Evolutionary conservation across 2,113 vertebrate species (phyloP).

Genomic region (Pituophis catenifer): DNA sequence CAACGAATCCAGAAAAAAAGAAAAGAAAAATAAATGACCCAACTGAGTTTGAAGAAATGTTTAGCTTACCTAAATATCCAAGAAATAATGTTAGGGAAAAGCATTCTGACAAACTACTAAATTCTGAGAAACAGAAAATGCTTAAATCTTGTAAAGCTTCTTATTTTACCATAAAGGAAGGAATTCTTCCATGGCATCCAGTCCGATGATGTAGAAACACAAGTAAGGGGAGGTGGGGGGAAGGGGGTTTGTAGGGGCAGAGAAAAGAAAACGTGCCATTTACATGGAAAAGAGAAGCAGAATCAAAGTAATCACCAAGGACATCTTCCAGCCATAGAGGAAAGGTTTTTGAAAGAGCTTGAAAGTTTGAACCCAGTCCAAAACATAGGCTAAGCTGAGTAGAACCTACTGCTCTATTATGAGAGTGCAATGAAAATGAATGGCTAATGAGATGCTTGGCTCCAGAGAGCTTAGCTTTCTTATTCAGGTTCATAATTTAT

Average conservation of each 20-base stretch:
- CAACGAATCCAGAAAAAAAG: conserved; percentile 26
- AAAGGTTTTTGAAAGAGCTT: conserved; percentile 50
- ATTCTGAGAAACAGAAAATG: conserved; percentile 51
- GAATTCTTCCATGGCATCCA: conserved; percentile 54
- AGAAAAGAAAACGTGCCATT: conserved; percentile 36
- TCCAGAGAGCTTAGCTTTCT: conserved; percentile 90
- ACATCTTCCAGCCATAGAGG: conserved; percentile 54
- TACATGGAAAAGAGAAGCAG: conserved; percentile 36
- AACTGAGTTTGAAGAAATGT: conserved; percentile 31
- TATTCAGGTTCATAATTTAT: conserved; percentile 99
- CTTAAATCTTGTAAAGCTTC: conserved; percentile 57
- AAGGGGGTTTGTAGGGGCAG: neutral
- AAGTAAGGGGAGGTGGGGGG: neutral
- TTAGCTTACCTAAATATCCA: conserved; percentile 74
- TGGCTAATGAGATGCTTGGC: conserved; percentile 86
- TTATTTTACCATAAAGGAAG: conserved; percentile 53
- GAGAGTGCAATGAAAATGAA: conserved; percentile 87
- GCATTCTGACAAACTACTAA: conserved; percentile 54
- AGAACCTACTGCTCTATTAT: conserved; percentile 81
- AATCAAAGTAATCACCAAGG: conserved; percentile 67
- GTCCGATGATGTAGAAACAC: conserved; percentile 48
- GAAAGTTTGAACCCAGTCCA: conserved; percentile 87
- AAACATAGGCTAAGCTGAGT: conserved; percentile 73
- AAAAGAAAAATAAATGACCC: conserved; percentile 51
- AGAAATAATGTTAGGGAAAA: conserved; percentile 42